These are phyloP conservation scores for Brachionus rotundiformis DNA, from an alignment of 1,140 invertebrate genomes.

Conservation along the genomic window DNA sequence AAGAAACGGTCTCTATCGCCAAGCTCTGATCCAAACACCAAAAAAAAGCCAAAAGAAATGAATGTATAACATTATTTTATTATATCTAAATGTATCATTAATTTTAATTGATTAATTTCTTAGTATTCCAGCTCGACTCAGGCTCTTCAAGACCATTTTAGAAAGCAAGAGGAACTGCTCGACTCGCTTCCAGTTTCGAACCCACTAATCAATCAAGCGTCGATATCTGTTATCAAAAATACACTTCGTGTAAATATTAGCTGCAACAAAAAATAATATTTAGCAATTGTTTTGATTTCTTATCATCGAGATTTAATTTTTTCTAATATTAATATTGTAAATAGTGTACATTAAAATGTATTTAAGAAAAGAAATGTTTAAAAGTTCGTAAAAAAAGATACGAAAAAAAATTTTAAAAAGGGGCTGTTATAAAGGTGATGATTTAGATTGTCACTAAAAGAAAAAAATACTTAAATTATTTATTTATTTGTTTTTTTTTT, in stretches of 20 bases:
- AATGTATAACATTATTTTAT: not conserved
- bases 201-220: not conserved
- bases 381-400: not conserved
- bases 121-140: constrained; percentile 20
- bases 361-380: not conserved
- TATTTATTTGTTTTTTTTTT: constrained; percentile 14
- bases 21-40: not conserved
- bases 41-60: constrained; percentile 33
- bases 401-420: not conserved
- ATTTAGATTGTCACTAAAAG: not conserved
- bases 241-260: constrained; percentile 50
- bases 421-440: not conserved
- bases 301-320: not conserved
- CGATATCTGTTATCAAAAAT: constrained; percentile 38
- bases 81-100: not conserved
- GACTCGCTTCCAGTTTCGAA: not conserved
- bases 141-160: constrained; percentile 20
- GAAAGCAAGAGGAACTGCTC: constrained; percentile 3
- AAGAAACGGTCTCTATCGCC: constrained; percentile 34
- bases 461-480: not conserved
- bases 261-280: constrained; percentile 25
- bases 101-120: not conserved
- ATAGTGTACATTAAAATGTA: not conserved
- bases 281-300: constrained; percentile 3
- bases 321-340: not conserved